Base-by-base conservation (phyloP, 2,888 invertebrate species). In the Seladonia tumulorum region DNA sequence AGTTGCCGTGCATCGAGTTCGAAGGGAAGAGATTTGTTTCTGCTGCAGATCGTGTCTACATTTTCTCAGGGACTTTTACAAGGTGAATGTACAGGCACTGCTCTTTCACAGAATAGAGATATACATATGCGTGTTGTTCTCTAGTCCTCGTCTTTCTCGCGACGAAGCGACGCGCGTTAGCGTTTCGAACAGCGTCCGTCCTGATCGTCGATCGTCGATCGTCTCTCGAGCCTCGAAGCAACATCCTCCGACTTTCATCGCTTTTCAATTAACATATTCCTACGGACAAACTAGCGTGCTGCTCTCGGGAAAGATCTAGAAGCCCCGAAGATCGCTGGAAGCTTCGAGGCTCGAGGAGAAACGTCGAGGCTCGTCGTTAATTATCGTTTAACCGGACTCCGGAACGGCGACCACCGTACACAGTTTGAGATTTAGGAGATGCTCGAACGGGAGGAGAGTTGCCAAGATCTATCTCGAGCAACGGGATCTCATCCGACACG, bases 11-110 rank as follows among this genome's bases (percentile, higher is more conserved):
- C 5, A 18, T 74, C 73, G 49, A 29, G n/a, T 14, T 53, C 73
- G 73, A 57, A 35, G 35, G 74, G 22, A 73, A 53, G 18, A 68
- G 39, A 53, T 22, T 45, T 49, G 35, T 68, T 39, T 53, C 22
- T 14, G 75, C 85, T 76, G 18, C 18, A 70, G 35, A n/a, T 68
- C 60, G 79, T 7, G 47, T 49, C 49, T n/a, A 66, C 35, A 5
- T 8, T 18, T n/a, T 53, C 35, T 39, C 49, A 47, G 35, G 49
- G 68, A 57, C 68, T 7, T 45, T 53, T 71, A 22, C 49, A 12
- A 29, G 60, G 60, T 60, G 49, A 16, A 71, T 49, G 60, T 92
- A 91, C 94, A 94, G 94, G 94, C 94, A 94, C 94, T 93, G 93
- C 93, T 94, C 92, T 92, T 92, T 94, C 92, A 92, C 92, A 93